phyloP scores from a whole-genome alignment of 2,797 vertebrate genomes.

The Neostethus bicornis region DNA sequence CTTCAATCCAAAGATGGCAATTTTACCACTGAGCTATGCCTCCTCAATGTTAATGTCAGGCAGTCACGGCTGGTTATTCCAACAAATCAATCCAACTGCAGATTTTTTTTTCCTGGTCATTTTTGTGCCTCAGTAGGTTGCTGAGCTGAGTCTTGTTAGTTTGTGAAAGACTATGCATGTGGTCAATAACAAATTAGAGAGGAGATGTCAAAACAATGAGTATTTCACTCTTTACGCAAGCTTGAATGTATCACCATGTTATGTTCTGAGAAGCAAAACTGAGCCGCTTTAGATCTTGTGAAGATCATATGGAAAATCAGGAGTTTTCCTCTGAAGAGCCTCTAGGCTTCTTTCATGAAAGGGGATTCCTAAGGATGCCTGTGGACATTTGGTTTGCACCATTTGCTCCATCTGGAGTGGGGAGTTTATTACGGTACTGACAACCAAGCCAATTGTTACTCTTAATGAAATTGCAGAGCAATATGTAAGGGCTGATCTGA shows the following conservation, averaged over 20 bases:
- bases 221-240: too few relatives aligned
- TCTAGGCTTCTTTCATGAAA: slow-evolving; percentile 50
- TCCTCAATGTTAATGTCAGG: slow-evolving; percentile 1
- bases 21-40: too few relatives aligned
- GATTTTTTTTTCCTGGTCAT: neutral
- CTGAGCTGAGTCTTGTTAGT: neutral
- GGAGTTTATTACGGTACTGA: slow-evolving; percentile 59
- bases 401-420: slow-evolving; percentile 59
- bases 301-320: slow-evolving; percentile 36
- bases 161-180: too few relatives aligned
- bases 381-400: slow-evolving; percentile 43
- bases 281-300: slow-evolving; percentile 6
- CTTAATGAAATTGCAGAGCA: slow-evolving; percentile 71
- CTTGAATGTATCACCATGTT: neutral
- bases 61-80: neutral
- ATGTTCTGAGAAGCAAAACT: slow-evolving; percentile 6
- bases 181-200: neutral
- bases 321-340: slow-evolving; percentile 32
- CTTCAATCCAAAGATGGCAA: too few relatives aligned
- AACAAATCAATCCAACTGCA: neutral
- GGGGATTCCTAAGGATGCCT: slow-evolving; percentile 60
- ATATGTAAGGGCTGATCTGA: slow-evolving; percentile 65
- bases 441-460: slow-evolving; percentile 59
- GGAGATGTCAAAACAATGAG: neutral
- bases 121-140: neutral